Base-by-base conservation (phyloP, 1,140 invertebrate genomes). In the Ctenoplectra terminalis region DNA sequence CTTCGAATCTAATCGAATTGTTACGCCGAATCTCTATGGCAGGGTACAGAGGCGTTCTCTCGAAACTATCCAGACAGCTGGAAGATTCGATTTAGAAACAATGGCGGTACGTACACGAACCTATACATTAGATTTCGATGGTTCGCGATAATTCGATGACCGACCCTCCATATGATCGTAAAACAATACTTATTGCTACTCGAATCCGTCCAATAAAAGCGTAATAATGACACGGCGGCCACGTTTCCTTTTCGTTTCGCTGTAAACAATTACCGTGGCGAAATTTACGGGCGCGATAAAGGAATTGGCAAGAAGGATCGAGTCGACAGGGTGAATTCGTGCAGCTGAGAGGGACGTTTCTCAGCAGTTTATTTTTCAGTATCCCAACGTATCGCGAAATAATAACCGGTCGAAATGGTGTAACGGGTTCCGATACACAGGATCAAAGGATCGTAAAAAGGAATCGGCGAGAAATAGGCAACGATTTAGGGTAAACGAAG, bases 221-320 rank as follows among this genome's bases (percentile, higher is more conserved):
- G 23, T 63, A 74, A 76, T 66, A 76, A 76, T 76, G 63, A 76
- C 73, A 31, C 50, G 58, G 26, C 29, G 29, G 20, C 34, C 60
- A 23, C 34, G 26, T 67, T 56, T 37, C 63, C 26, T 67, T 77
- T 67, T 66, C 63, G 37, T 52, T 64, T 77, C 46, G 48, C 63
- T 15, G 46, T 66, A 46, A 54, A 67, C 63, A 67, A 56, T 77
- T 77, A 66, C 61, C 63, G 50, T n/a, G 52, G 26, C 66, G 74
- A 56, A 77, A 77, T 77, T 77, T 77, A 77, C 63, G 63, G 43
- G 37, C 63, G 29, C 63, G 61, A 67, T 77, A 77, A 77, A 77
- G 43, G 37, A 20, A 26, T 7, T 17, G 26, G 29, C 5, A 43
- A 31, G 26, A 56, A 31, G 50, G 31, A 40, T 13, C n/a, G 48